Base-by-base conservation (phyloP, 2,113 vertebrate species). In the Nasalis larvatus region DNA sequence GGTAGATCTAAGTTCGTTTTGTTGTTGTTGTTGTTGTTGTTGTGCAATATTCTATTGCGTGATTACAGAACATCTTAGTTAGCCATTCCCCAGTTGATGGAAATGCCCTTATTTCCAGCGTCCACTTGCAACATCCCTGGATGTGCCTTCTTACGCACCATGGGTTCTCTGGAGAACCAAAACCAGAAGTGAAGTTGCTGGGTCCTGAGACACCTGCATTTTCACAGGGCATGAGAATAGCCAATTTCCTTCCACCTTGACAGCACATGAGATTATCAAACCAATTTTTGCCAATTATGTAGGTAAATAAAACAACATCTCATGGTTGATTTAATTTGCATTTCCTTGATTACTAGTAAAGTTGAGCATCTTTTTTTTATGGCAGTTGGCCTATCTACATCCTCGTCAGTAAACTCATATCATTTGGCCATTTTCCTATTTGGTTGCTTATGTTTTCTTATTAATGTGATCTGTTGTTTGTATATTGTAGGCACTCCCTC, bases 71-170 rank as follows among this genome's bases (percentile, higher is more conserved):
- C n/a, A 40, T 32, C 47, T 17, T 56, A 23, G 11, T 17, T 9
- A 4, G 27, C 21, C 13, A 3, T 45, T 45, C 17, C 18, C n/a
- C 4, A 4, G 30, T 9, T 17, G 37, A 69, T 0, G 11, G 63
- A 21, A 21, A 21, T 40, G 18, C 1, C 0, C 32, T n/a, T 40
- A 37, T 37, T 56, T 32, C 30, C 52, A 60, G 52, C 0, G 1
- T 11, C 49, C 32, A 11, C 4, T 0, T 30, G 30, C 17, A 37
- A 17, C 49, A 32, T 21, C 56, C 14, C 1, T 10, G 68, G 63
- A 40, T 1, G 0, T 0, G 2, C 20, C 42, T 10, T 0, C 14
- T 25, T 4, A 16, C 0, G 7, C 1, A 42, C n/a, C 56, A 9
- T 12, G 71, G 52, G 12, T 69, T 30, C 78, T 74, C 12, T 4